These are phyloP conservation scores for Myiagra hebetior DNA, from an alignment of 2,113 vertebrate genomes.

Conservation along the genomic window DNA sequence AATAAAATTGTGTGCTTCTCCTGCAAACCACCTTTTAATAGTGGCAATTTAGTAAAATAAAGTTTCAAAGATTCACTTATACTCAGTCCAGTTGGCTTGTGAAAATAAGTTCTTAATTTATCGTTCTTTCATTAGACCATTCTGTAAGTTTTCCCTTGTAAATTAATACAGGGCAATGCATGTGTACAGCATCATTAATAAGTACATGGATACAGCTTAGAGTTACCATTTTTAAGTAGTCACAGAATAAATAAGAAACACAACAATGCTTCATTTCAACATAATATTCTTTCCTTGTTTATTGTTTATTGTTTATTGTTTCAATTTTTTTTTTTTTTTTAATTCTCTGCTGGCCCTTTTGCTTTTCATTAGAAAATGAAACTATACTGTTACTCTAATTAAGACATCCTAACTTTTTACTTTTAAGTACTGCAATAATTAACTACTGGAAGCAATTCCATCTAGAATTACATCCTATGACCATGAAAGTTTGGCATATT, in stretches of 20 bases:
- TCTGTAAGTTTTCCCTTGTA: neutral
- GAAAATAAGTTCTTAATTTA: neutral
- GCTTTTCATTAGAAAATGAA: neutral
- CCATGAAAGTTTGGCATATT: neutral
- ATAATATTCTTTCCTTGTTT: neutral
- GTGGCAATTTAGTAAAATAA: neutral
- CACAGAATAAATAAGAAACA: neutral
- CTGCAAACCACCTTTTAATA: neutral
- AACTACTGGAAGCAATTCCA: neutral
- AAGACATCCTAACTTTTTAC: neutral
- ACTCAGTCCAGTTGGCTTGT: neutral
- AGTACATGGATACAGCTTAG: neutral
- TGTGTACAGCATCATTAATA: neutral
- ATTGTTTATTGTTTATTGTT: too few relatives aligned
- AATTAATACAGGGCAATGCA: neutral
- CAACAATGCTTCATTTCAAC: neutral
- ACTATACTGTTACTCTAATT: neutral
- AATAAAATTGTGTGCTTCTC: neutral
- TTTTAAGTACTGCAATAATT: neutral
- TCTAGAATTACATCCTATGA: neutral
- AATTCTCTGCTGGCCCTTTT: neutral
- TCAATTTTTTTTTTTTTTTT: neutral
- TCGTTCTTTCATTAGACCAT: neutral
- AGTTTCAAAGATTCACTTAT: neutral
- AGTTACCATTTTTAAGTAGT: neutral